Base-by-base conservation (phyloP, 2,888 invertebrate genomes). In the Zonitis immaculata region DNA sequence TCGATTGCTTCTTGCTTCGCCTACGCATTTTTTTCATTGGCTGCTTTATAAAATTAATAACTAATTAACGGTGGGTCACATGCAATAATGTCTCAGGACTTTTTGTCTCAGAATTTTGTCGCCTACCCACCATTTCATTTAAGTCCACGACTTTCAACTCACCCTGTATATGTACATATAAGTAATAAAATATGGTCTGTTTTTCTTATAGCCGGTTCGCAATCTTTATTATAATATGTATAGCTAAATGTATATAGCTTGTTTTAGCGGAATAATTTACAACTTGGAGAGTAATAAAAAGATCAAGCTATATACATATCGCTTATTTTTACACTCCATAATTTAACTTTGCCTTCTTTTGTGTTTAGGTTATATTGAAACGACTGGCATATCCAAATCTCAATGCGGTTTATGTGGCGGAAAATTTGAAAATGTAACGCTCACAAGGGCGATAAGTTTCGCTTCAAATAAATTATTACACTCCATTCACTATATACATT, bases 321-420 rank as follows among this genome's bases (percentile, higher is more conserved):
- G 71, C 70, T 70, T 71, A 70, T 72, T 72, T 72, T 72, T 73
- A 69, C 72, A 73, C 71, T 69, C 68, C 70, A 72, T 72, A 72
- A 73, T 69, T 73, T 72, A 71, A 66, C 66, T 66, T 65, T 66
- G 62, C 66, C 62, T 66, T 66, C 62, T 61, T 62, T 59, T 57
- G n/a, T n/a, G n/a, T 59, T 20, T 16, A 20, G 20, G 54, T 61
- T 56, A 50, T 55, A 55, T 59, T 20, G 20, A 61, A 59, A 64
- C 65, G 64, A 59, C 56, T 58, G 57, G 64, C 65, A 62, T 66
- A 66, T 65, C 68, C 67, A 69, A 69, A 69, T 68, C 70, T 70
- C 69, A 69, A 71, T 63, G 69, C 64, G 67, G 66, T 71, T 72
- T 71, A 71, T 72, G 68, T 70, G 64, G 68, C 66, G 64, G 72